phyloP scores from a whole-genome alignment of 2,888 invertebrate species.

The Chalcis sispes region DNA sequence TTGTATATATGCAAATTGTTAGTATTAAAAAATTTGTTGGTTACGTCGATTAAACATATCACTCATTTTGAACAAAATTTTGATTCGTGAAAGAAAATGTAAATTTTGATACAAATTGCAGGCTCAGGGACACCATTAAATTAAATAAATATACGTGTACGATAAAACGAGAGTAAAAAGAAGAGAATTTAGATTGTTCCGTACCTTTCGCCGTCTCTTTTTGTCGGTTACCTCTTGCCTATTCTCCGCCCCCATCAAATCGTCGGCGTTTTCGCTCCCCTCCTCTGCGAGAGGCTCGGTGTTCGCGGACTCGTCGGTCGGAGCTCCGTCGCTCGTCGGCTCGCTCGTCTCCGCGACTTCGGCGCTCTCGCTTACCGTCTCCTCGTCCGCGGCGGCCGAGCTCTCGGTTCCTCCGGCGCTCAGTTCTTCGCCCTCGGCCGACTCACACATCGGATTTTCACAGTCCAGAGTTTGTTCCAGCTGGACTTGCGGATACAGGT shows the following conservation, averaged over 20 bases:
- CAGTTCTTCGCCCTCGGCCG: constrained; percentile 43
- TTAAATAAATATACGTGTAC: too few species aligned
- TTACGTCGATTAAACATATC: too few species aligned
- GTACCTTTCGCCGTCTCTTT: not conserved
- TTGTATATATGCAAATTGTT: too few species aligned
- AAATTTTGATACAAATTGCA: too few species aligned
- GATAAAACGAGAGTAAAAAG: too few species aligned
- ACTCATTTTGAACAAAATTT: too few species aligned
- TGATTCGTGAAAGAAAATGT: too few species aligned
- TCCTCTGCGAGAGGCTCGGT: not conserved
- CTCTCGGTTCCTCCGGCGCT: constrained; percentile 12
- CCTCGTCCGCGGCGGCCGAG: constrained; percentile 57
- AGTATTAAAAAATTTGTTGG: too few species aligned
- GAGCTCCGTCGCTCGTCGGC: constrained; percentile 38
- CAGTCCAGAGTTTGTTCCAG: constrained; percentile 70
- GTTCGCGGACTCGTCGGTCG: constrained; percentile 47
- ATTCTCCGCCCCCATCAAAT: constrained; percentile 46
- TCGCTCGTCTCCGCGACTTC: constrained; percentile 53
- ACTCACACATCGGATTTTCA: constrained; percentile 65
- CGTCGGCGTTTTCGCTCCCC: constrained; percentile 22
- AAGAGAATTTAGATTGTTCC: not conserved
- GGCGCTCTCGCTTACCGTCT: constrained; percentile 55
- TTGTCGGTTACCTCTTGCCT: constrained; percentile 60
- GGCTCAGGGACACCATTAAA: too few species aligned
- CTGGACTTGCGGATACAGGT: constrained; percentile 58